Evolutionary conservation across 2,113 vertebrate genomes (phyloP).

Genomic region (Melanotaenia duboulayi): DNA sequence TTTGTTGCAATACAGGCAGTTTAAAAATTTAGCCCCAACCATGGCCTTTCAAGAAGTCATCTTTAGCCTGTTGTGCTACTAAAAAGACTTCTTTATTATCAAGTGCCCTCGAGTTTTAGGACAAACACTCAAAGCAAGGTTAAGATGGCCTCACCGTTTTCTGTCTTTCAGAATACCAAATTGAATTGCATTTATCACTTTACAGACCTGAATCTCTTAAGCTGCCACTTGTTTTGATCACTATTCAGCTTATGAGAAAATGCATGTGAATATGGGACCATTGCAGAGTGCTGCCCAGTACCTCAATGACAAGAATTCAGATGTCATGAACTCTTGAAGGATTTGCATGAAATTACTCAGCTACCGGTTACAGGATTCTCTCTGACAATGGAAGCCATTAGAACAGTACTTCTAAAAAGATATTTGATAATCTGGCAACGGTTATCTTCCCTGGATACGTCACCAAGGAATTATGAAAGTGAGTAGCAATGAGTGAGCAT

Average conservation of each 20-base stretch:
- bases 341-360: conserved; percentile 74
- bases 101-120: neutral
- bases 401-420: conserved; percentile 54
- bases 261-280: conserved; percentile 22
- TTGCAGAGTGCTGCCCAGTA: conserved; percentile 48
- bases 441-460: conserved; percentile 52
- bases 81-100: neutral
- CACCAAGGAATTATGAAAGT: conserved; percentile 24
- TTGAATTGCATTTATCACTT: conserved; percentile 21
- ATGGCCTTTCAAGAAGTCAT: neutral
- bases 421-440: conserved; percentile 65
- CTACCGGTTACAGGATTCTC: conserved; percentile 41
- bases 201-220: neutral
- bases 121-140: conserved; percentile 25
- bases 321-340: conserved; percentile 51
- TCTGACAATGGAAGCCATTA: conserved; percentile 58
- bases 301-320: conserved; percentile 48
- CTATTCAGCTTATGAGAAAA: conserved; percentile 32
- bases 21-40: neutral
- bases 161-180: neutral
- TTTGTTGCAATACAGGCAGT: no score
- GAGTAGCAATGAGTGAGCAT: conserved; percentile 32
- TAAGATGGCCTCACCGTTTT: neutral
- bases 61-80: neutral
- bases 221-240: conserved; percentile 41